Base-by-base conservation (phyloP, 2,888 invertebrate species). In the Microplitis manilae region DNA sequence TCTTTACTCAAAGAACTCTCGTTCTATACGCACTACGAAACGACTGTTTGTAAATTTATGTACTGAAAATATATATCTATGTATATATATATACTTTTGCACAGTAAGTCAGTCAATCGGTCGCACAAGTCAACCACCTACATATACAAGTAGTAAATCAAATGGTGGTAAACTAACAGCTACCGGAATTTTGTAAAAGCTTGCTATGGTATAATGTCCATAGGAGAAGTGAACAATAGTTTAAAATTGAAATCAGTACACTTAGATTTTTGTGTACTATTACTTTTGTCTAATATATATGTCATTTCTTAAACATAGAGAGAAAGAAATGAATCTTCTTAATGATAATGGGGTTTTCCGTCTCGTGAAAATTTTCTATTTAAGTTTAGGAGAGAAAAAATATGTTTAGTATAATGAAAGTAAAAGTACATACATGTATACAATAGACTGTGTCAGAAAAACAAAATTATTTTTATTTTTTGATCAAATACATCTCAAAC, bases 81-180 rank as follows among this genome's bases (percentile, higher is more conserved):
- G 2, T 20, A 20, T 20, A 30, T 30, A 41, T 7, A 41, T 41
- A 41, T 41, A 50, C 50, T 50, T 30, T 50, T 13, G 50, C 50
- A 50, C 50, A 79, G 78, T 82, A 76, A 77, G 80, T 80, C 79
- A 79, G 78, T 80, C 79, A 73, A 74, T 77, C 77, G 75, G 70
- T 74, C 67, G 79, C 73, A 77, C 79, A 74, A 73, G 80, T 78
- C 74, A 80, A 72, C 75, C 76, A 77, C 77, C 79, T 80, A 79
- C 76, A 77, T 76, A 79, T 80, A 79, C 80, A 78, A 64, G 84
- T 79, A 82, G 84, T 85, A 86, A 85, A 86, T 86, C 85, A 85
- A 81, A 76, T 60, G 59, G 62, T 73, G 64, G 65, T 77, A 70
- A 73, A 30, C 38, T 30, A 13, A 6, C 50, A 38, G 62, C 72